These are phyloP conservation scores for Heliconius melpomene DNA, from an alignment of 1,140 invertebrate species.

Conservation along the genomic window DNA sequence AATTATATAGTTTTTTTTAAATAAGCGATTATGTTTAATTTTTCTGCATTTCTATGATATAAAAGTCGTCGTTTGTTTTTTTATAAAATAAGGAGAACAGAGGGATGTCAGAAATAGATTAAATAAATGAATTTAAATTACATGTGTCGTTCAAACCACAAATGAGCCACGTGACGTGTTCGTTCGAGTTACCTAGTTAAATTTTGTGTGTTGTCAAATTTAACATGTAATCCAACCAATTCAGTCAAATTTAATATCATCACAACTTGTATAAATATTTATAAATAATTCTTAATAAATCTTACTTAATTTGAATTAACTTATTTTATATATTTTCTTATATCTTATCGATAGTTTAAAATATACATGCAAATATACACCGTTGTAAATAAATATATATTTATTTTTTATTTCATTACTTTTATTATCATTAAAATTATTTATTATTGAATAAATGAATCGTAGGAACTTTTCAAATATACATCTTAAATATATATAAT, in stretches of 20 bases:
- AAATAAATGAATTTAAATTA: not conserved
- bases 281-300: not conserved
- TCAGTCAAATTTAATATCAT: slow-evolving; percentile 29
- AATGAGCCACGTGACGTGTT: slow-evolving; percentile 39
- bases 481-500: too few species aligned
- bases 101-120: not conserved
- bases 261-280: not conserved
- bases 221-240: slow-evolving; percentile 59
- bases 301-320: not conserved
- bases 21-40: too few species aligned
- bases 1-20: not conserved
- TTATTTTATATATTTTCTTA: not conserved
- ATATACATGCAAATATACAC: too few species aligned
- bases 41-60: too few species aligned
- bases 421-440: too few species aligned
- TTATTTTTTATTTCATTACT: too few species aligned
- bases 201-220: slow-evolving; percentile 50
- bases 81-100: not conserved
- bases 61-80: not conserved
- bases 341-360: not conserved
- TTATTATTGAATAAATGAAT: too few species aligned
- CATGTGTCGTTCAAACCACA: slow-evolving; percentile 26
- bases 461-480: not conserved
- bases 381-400: too few species aligned
- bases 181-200: slow-evolving; percentile 36